Percentiles rank a stretch among this genome's conserved stretches.
Conservation (phyloP, 2,888 invertebrate species). For the Melanophora roralis region DNA sequence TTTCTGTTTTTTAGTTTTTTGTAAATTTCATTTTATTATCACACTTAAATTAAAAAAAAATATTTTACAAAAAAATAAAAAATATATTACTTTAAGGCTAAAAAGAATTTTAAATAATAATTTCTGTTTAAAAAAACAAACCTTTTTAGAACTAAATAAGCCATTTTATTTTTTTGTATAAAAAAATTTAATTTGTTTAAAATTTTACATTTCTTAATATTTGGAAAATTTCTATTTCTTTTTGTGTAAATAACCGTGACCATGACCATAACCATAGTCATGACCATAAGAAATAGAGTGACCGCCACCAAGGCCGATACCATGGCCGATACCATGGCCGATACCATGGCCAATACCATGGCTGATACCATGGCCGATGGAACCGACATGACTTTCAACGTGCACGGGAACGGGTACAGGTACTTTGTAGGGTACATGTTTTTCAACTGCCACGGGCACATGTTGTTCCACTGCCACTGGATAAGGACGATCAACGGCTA, state of each 20-base stretch:
- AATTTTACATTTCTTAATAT: conserved; percentile 1
- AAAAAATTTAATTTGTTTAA: conserved; percentile 48
- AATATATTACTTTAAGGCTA: conserved; percentile 56
- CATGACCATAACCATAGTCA: conserved; percentile 43
- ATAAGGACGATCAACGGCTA: conserved; percentile 78
- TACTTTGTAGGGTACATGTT: conserved; percentile 82
- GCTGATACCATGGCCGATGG: conserved; percentile 64
- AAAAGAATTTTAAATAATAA: conserved; percentile 52
- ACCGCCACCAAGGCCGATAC: conserved; percentile 29
- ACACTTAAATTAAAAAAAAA: conserved; percentile 57
- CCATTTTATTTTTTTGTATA: conserved; percentile 29
- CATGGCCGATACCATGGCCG: conserved; percentile 47
- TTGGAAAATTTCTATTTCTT: conserved; percentile 70
- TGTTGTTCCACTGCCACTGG: conserved; percentile 80
- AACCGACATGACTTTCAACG: conserved; percentile 71
- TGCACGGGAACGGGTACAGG: conserved; percentile 76
- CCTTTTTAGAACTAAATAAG: conserved; percentile 59
- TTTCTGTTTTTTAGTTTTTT: conserved; percentile 20
- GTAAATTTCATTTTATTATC: conserved; percentile 55
- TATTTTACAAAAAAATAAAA: conserved; percentile 60
- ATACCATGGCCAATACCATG: conserved; percentile 67
- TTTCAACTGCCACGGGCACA: conserved; percentile 82
- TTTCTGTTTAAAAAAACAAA: conserved; percentile 48
- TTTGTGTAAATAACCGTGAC: conserved; percentile 70
- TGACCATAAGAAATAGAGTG: conserved; percentile 39